phyloP scores from a whole-genome alignment of 2,113 vertebrate genomes.

The Murina feae region DNA sequence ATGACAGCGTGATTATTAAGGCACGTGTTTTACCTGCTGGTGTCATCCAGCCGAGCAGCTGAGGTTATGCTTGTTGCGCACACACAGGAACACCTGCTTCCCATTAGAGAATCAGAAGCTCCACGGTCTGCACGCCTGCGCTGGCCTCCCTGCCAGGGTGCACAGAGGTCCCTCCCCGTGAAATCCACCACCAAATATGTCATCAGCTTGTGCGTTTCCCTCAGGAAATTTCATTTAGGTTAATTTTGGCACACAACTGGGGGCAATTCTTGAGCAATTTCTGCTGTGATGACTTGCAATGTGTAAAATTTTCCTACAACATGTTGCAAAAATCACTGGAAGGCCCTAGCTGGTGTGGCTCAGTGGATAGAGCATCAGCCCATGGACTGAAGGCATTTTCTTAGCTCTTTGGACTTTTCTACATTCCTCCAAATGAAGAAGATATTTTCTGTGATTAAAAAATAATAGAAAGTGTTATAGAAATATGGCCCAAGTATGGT shows the following conservation, averaged over 20 bases:
- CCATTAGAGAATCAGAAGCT: slow-evolving; percentile 50
- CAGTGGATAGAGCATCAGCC: too few species aligned
- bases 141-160: slow-evolving; percentile 23
- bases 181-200: slow-evolving; percentile 66
- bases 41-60: neutral
- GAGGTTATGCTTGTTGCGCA: neutral
- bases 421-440: neutral
- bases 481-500: neutral
- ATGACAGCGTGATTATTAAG: neutral
- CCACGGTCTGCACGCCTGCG: slow-evolving; percentile 19
- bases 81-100: slow-evolving; percentile 70
- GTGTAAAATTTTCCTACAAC: slow-evolving; percentile 58
- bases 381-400: neutral
- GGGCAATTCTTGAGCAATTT: slow-evolving; percentile 61
- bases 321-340: slow-evolving; percentile 40
- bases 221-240: slow-evolving; percentile 67
- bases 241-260: slow-evolving; percentile 55
- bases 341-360: neutral
- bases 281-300: slow-evolving; percentile 39
- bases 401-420: neutral
- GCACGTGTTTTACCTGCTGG: neutral
- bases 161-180: slow-evolving; percentile 57
- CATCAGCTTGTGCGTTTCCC: slow-evolving; percentile 69
- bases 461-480: neutral
- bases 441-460: neutral